These are phyloP conservation scores for Chironomus riparius DNA, from an alignment of 2,888 invertebrate genomes.

Conservation along the genomic window DNA sequence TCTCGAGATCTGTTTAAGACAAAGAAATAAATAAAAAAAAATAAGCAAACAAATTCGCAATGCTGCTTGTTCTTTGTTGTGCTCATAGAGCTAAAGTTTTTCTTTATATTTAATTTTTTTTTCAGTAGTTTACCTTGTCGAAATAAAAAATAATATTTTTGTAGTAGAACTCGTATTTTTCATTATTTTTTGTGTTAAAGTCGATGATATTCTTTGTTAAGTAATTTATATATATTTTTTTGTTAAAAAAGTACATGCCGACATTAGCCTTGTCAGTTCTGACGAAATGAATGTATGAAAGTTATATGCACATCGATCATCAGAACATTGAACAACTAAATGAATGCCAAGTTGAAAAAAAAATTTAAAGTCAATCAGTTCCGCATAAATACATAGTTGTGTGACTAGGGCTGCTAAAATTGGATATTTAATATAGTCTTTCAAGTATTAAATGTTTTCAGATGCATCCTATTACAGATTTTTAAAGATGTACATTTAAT, in stretches of 20 bases:
- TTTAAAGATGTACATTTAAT: no score
- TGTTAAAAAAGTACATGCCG: neutral
- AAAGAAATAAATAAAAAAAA: neutral
- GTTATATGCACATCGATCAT: no score
- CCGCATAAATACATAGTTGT: no score
- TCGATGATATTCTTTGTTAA: neutral
- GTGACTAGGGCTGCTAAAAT: no score
- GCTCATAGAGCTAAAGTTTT: neutral
- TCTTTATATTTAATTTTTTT: no score
- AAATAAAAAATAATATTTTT: neutral
- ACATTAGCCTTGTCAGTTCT: neutral
- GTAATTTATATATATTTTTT: neutral
- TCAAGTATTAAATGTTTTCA: no score
- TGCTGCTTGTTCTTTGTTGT: neutral
- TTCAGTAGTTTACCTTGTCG: neutral
- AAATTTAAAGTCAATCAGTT: no score
- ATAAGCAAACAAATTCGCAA: neutral
- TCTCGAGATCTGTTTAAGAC: neutral
- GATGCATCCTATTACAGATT: no score
- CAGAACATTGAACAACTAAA: no score
- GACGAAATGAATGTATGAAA: neutral
- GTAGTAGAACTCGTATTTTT: neutral
- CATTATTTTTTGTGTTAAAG: neutral
- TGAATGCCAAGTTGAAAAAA: no score
- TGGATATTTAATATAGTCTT: no score